phyloP scores from a whole-genome alignment of 2,888 invertebrate species.

The Creontiades dilutus region DNA sequence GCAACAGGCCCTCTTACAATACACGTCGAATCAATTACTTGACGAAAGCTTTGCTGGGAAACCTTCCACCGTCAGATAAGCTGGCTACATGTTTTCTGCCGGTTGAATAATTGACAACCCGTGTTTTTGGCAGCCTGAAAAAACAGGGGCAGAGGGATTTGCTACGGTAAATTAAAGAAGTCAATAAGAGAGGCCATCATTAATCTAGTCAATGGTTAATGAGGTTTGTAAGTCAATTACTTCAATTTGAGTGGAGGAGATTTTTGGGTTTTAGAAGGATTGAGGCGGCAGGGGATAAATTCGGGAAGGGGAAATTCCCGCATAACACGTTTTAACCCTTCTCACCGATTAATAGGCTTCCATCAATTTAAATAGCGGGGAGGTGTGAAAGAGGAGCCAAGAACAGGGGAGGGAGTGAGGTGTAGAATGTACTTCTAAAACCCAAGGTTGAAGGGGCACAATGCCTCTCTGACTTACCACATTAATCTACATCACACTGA shows the following conservation, averaged over 20 bases:
- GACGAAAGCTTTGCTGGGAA: slow-evolving; percentile 10
- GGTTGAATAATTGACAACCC: slow-evolving; percentile 59
- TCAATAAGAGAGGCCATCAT: slow-evolving; percentile 55
- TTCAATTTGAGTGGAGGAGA: slow-evolving; percentile 54
- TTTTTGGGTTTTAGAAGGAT: slow-evolving; percentile 15
- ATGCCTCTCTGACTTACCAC: slow-evolving; percentile 22
- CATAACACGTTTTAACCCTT: slow-evolving; percentile 51
- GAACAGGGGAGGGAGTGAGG: neutral
- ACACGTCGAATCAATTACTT: slow-evolving; percentile 17
- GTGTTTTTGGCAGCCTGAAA: slow-evolving; percentile 37
- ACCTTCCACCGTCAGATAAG: neutral
- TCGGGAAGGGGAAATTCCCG: slow-evolving; percentile 18
- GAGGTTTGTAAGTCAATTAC: slow-evolving; percentile 62
- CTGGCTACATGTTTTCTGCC: slow-evolving; percentile 11
- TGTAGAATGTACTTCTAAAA: slow-evolving; percentile 14
- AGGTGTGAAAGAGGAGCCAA: slow-evolving; percentile 29
- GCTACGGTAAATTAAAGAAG: slow-evolving; percentile 33
- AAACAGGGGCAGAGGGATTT: neutral
- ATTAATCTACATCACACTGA: slow-evolving; percentile 48
- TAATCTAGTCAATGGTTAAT: slow-evolving; percentile 49
- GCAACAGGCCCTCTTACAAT: neutral
- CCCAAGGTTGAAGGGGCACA: slow-evolving; percentile 34
- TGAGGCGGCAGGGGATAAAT: neutral
- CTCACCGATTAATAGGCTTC: slow-evolving; percentile 52
- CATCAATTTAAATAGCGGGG: slow-evolving; percentile 46